Evolutionary conservation across 2,113 vertebrate species (phyloP).

Genomic region (Myotis brandtii): DNA sequence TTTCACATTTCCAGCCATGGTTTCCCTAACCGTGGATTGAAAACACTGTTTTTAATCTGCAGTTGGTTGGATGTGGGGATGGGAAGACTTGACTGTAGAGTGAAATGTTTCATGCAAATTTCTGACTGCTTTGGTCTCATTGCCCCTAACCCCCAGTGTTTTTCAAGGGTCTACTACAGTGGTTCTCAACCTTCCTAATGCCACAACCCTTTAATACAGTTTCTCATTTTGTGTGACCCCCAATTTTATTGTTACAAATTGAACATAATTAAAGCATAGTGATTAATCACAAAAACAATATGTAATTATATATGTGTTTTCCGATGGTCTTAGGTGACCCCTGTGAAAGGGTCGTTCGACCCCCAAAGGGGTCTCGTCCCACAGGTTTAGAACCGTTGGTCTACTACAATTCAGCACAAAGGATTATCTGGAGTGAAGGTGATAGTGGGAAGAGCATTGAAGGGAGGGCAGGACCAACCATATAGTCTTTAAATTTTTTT

Average conservation of each 20-base stretch:
- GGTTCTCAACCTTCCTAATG: too few species aligned
- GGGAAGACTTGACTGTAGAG: background rate
- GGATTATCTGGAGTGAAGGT: background rate
- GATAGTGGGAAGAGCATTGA: fast-evolving
- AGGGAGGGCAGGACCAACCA: background rate
- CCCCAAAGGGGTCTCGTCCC: too few species aligned
- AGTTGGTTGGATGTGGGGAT: background rate
- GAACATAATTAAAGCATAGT: too few species aligned
- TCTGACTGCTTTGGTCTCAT: background rate
- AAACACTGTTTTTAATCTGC: background rate
- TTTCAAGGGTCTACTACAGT: background rate
- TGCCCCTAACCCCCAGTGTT: background rate
- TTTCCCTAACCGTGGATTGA: background rate
- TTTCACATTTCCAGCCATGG: background rate
- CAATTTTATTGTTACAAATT: too few species aligned
- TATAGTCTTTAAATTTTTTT: background rate
- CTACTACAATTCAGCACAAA: background rate
- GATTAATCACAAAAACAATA: too few species aligned
- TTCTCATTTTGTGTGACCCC: too few species aligned
- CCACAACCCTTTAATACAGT: too few species aligned
- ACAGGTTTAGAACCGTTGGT: background rate
- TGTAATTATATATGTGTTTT: too few species aligned
- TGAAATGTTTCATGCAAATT: background rate
- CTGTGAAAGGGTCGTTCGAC: too few species aligned
- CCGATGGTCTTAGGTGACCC: too few species aligned